Conservation (phyloP, 2,113 vertebrate species). For the Lota lota region DNA sequence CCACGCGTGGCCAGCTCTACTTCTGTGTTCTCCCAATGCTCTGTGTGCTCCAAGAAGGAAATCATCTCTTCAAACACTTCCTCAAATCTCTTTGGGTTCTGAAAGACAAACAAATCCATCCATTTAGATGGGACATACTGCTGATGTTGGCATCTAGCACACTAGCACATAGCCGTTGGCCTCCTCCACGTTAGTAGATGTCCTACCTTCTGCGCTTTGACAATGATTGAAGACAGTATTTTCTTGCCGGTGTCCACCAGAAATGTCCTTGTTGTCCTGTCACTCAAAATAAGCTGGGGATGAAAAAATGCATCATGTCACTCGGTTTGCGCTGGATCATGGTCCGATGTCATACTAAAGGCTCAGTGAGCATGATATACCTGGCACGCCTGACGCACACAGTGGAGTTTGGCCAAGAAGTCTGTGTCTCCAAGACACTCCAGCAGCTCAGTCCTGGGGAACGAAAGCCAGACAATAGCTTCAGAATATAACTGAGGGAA, state of each 20-base stretch:
- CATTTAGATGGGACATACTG: not conserved
- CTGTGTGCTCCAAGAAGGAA: slow-evolving; percentile 84
- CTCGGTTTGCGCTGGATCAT: not conserved
- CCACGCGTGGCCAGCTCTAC: slow-evolving; percentile 88
- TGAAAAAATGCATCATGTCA: not conserved
- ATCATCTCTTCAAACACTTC: slow-evolving; percentile 97
- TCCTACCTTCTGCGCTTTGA: slow-evolving; percentile 87
- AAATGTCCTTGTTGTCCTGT: slow-evolving; percentile 84
- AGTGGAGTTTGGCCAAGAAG: slow-evolving; percentile 94
- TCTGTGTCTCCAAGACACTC: slow-evolving; percentile 90
- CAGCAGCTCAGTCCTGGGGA: slow-evolving; percentile 86
- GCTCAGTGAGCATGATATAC: slow-evolving; percentile 57
- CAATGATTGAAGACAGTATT: slow-evolving; percentile 89
- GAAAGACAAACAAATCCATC: slow-evolving; percentile 11
- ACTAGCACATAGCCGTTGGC: too few species aligned
- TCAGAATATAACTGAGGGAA: too few species aligned
- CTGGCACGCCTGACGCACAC: slow-evolving; percentile 92
- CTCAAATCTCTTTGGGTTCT: slow-evolving; percentile 96
- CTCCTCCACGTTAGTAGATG: not conserved
- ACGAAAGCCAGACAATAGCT: slow-evolving; percentile 5
- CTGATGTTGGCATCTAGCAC: too few species aligned
- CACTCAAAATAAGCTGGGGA: slow-evolving; percentile 86
- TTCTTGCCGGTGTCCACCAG: slow-evolving; percentile 90
- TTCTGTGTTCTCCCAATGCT: slow-evolving; percentile 91
- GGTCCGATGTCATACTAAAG: not conserved